phyloP scores from a whole-genome alignment of 92 coral and sea anemone genomes.

The Desmophyllum pertusum region DNA sequence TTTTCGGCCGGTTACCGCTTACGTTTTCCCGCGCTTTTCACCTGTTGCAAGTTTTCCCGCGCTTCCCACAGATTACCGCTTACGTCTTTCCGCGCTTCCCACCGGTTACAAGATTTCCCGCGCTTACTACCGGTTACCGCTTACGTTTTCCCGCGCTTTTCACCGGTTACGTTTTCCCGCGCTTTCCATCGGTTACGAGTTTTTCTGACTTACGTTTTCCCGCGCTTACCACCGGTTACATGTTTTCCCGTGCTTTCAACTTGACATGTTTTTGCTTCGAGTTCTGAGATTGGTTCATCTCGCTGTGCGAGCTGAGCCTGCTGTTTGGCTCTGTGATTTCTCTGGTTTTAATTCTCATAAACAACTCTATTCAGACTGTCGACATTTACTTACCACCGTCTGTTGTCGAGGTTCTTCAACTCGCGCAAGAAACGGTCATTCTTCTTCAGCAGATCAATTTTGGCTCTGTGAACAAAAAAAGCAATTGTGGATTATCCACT shows the following conservation, averaged over 20 bases:
- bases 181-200: background rate
- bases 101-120: background rate
- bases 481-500: background rate
- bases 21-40: background rate
- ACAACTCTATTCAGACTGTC: no score
- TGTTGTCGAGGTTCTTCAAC: constrained; percentile 88
- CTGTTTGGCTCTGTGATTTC: background rate
- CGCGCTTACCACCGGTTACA: background rate
- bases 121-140: background rate
- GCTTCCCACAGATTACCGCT: background rate
- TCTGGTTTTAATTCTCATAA: background rate
- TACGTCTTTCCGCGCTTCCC: background rate
- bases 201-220: no score
- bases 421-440: constrained; percentile 92
- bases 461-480: constrained; percentile 59
- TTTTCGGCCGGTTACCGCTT: background rate
- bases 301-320: background rate
- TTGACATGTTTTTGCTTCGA: background rate
- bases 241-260: background rate
- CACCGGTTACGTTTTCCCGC: background rate
- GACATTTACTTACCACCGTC: constrained; percentile 74
- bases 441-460: constrained; percentile 85
- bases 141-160: background rate
- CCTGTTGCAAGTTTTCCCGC: background rate
- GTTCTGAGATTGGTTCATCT: background rate